Evolutionary conservation across 2,888 invertebrate genomes (phyloP), one percentile per base, ranked within the genome.

Genomic region (Lacanobia oleracea): DNA sequence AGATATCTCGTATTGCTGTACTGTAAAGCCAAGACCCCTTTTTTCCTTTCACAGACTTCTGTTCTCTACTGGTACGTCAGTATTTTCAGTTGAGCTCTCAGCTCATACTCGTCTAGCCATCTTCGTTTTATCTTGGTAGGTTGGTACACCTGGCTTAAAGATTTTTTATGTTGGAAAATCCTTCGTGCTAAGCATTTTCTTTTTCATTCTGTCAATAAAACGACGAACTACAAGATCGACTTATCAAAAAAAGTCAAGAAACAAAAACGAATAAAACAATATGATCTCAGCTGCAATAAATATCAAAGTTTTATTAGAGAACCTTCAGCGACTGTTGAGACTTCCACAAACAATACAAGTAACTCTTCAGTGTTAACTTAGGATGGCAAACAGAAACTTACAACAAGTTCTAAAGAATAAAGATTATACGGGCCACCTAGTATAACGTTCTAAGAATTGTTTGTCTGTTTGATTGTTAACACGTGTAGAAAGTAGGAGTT

Each of bases 321-420:
- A 73, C 65, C 77, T 77, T 75, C 75, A 67, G 64, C 63, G 59
- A 69, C 67, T 76, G 79, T 74, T 61, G 76, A 76, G 84, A 80
- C 79, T 76, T 79, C 43, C 18, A 75, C 76, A 69, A 82, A 82
- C 83, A 82, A 83, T 75, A 81, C 60, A 74, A 75, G 68, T 71
- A 81, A 85, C 75, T 82, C 82, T 71, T 61, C 74, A 77, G 71
- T 86, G 79, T 84, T 86, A 86, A 86, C 84, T 86, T 86, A 83
- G 81, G 83, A 71, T 57, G 53, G 78, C 77, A 84, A 85, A 84
- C 77, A 84, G 67, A 83, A 85, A 84, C 84, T 83, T 77, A 69
- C 65, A 53, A 66, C 71, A 67, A 81, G 69, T 84, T 77, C 68
- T 72, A 67, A 73, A 67, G 76, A 84, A 73, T 82, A 72, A 78